Conservation (phyloP, 2,888 invertebrate genomes). For the Orthonevra nobilis region DNA sequence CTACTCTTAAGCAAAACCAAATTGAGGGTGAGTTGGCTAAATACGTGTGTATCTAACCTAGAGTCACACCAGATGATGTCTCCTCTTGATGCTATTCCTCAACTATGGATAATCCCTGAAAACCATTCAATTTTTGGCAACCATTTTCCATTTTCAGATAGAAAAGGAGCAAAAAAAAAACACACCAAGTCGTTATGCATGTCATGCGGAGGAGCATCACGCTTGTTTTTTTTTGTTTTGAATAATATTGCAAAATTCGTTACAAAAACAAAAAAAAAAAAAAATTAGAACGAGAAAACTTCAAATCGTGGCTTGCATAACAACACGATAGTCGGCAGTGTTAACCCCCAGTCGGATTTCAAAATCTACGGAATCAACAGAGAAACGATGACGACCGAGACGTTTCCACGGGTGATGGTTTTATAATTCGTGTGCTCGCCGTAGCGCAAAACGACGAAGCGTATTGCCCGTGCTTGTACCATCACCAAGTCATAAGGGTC, state of each 20-base stretch:
- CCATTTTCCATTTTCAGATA: slow-evolving; percentile 42
- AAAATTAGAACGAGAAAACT: slow-evolving; percentile 23
- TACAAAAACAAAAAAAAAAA: not conserved
- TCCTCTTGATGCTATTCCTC: slow-evolving; percentile 22
- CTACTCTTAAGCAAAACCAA: slow-evolving; percentile 9
- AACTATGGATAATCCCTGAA: slow-evolving; percentile 53
- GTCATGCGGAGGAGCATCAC: slow-evolving; percentile 58
- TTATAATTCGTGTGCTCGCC: slow-evolving; percentile 60
- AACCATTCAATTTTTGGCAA: slow-evolving; percentile 58
- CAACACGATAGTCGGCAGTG: slow-evolving; percentile 38
- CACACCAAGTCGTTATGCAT: slow-evolving; percentile 61
- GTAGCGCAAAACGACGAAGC: slow-evolving; percentile 47
- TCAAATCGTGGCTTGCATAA: slow-evolving; percentile 59
- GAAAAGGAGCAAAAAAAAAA: slow-evolving; percentile 32
- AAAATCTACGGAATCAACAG: not conserved
- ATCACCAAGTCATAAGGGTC: not conserved
- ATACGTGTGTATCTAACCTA: not conserved
- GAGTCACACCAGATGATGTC: too few relatives aligned
- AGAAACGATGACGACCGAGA: not conserved
- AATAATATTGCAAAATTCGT: slow-evolving; percentile 57
- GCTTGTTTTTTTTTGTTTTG: slow-evolving; percentile 33
- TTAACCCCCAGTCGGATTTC: slow-evolving; percentile 27
- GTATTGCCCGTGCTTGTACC: slow-evolving; percentile 19
- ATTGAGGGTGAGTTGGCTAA: not conserved
- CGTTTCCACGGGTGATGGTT: slow-evolving; percentile 55